Base-by-base conservation (phyloP, 1,140 invertebrate species). In the Stratiolaelaps scimitus region DNA sequence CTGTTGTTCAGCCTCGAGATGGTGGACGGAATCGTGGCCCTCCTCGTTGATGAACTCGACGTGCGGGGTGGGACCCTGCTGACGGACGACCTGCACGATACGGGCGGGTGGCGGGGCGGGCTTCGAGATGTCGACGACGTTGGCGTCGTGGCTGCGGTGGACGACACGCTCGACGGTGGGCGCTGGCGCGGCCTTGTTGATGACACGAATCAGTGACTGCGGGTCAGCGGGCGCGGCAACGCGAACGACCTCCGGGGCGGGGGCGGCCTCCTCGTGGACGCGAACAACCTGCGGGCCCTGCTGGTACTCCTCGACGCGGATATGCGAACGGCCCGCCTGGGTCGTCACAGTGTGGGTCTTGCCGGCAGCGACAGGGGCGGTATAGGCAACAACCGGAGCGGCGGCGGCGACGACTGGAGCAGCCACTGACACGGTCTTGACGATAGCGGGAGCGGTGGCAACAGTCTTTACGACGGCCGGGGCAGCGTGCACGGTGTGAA, bases 31-130 rank as follows among this genome's bases (percentile, higher is more conserved):
- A 23, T 60, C 53, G 6, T 60, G 53, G 53, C 53, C 53, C 34
- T 60, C 53, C 10, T 60, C 53, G 53, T 60, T 60, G 53, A 60
- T 60, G 53, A 60, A 60, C 23, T 60, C 53, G 23, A 60, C 20
- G 15, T 23, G 53, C 6, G 53, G 53, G 34, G 53, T 23, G 4
- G 53, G 53, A 20, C 26, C 53, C 10, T 23, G 53, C 26, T 60
- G 53, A 2, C 53, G 53, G 15, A 29, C 53, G 34, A 60, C 53
- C 10, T 60, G 53, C 15, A 60, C 53, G 53, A 60, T 60, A 23
- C 53, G 53, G 23, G 53, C 53, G 17, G 53, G 26, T 5, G 53
- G 53, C 26, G 53, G 53, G 34, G 53, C 53, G 23, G 53, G 53
- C 53, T 60, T 60, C 1, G 53, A 17, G 26, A 60, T 60, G 53